Conservation (phyloP, 2,113 vertebrate genomes). For the Oryzias javanicus region DNA sequence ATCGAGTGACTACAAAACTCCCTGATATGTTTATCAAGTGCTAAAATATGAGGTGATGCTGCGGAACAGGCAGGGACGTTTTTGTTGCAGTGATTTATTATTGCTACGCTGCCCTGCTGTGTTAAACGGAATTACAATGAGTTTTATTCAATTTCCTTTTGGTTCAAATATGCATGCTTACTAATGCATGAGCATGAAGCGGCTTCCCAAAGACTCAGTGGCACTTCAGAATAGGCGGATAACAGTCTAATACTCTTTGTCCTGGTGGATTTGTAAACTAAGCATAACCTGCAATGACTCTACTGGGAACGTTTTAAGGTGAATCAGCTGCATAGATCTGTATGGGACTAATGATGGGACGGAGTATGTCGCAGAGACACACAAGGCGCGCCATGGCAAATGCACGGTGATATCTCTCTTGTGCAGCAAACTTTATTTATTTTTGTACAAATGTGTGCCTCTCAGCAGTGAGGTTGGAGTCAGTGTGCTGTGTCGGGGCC, state of each 20-base stretch:
- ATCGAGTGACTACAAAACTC: slow-evolving; percentile 73
- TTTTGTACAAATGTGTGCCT: slow-evolving; percentile 79
- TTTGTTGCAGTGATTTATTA: slow-evolving; percentile 64
- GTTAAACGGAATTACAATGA: slow-evolving; percentile 55
- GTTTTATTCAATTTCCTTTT: slow-evolving; percentile 25
- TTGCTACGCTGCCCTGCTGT: slow-evolving; percentile 74
- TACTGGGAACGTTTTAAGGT: slow-evolving; percentile 21
- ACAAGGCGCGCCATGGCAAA: slow-evolving; percentile 86
- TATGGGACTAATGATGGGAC: slow-evolving; percentile 43
- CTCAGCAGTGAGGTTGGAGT: slow-evolving; percentile 66
- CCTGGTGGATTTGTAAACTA: slow-evolving; percentile 18
- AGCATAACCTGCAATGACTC: slow-evolving; percentile 50
- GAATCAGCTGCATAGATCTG: slow-evolving; percentile 76
- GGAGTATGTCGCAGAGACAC: slow-evolving; percentile 77
- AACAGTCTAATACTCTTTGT: slow-evolving; percentile 66
- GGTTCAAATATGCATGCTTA: background rate
- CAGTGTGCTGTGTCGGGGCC: slow-evolving; percentile 24
- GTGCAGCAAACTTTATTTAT: slow-evolving; percentile 75
- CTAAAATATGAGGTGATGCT: slow-evolving; percentile 61
- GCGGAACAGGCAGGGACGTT: slow-evolving; percentile 38
- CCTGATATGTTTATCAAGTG: slow-evolving; percentile 76
- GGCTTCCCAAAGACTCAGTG: slow-evolving; percentile 46
- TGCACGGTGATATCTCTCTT: slow-evolving; percentile 72
- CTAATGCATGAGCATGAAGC: slow-evolving; percentile 34
- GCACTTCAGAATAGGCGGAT: slow-evolving; percentile 61